These are phyloP conservation scores for Mesoclemmys tuberculata DNA, from an alignment of 2,113 vertebrate genomes.

Conservation along the genomic window DNA sequence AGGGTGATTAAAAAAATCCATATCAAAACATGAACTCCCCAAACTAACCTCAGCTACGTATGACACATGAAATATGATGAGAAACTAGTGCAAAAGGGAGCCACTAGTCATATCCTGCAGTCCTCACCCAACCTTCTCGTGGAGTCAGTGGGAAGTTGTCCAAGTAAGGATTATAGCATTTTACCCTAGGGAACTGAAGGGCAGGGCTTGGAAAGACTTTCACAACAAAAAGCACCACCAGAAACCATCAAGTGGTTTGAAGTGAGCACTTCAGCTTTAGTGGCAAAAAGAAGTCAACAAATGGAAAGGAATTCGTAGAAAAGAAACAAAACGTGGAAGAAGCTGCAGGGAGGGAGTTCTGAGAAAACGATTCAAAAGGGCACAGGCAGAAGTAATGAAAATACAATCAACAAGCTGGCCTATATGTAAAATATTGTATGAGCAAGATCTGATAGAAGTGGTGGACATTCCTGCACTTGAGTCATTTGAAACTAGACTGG, in stretches of 20 bases:
- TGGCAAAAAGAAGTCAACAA: background rate
- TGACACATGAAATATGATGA: background rate
- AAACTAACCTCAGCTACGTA: background rate
- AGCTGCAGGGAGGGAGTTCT: background rate
- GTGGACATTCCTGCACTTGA: background rate
- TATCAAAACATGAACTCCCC: background rate
- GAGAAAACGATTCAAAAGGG: background rate
- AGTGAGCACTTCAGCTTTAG: background rate
- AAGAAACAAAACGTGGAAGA: accelerated
- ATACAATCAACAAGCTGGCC: background rate
- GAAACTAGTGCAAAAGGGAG: background rate
- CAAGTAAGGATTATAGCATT: accelerated
- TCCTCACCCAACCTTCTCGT: background rate
- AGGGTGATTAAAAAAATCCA: background rate
- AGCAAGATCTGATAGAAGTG: background rate
- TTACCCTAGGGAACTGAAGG: background rate
- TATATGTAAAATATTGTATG: background rate
- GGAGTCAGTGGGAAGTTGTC: background rate
- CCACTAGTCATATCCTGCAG: background rate
- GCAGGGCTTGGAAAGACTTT: background rate
- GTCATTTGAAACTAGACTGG: background rate
- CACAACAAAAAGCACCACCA: background rate
- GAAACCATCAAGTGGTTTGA: background rate
- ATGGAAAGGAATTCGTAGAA: background rate
- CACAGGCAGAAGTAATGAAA: accelerated